phyloP scores from a whole-genome alignment of 2,888 invertebrate species.

The Ypsolopha sequella region DNA sequence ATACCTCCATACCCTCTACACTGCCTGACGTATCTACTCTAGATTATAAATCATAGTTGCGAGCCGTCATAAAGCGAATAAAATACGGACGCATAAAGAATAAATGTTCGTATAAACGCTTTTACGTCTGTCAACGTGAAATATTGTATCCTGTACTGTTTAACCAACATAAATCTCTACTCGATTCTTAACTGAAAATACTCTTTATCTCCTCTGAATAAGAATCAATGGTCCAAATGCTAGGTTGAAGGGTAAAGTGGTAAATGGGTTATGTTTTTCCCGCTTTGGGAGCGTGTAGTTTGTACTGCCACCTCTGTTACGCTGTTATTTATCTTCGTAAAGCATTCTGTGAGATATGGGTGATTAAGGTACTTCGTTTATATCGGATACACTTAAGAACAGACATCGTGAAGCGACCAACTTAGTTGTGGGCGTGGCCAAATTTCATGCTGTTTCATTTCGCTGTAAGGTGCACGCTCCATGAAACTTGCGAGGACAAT shows the following conservation, averaged over 20 bases:
- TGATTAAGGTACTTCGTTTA: neutral
- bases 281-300: constrained; percentile 30
- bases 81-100: constrained; percentile 69
- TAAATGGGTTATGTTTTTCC: neutral
- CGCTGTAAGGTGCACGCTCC: no score
- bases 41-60: neutral
- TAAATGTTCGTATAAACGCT: constrained; percentile 68
- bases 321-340: constrained; percentile 53
- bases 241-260: neutral
- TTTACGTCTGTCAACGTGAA: constrained; percentile 70
- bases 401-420: no score
- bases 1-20: no score
- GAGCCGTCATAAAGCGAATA: constrained; percentile 67
- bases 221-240: neutral
- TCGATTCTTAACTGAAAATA: neutral
- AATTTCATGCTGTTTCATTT: no score
- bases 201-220: neutral
- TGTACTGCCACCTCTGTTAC: constrained; percentile 52
- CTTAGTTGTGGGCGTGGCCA: no score
- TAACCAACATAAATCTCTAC: neutral
- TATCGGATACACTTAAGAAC: no score
- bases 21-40: no score
- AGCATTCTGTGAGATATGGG: constrained; percentile 2
- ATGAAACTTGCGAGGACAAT: no score
- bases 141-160: constrained; percentile 61